phyloP scores from a whole-genome alignment of 2,113 vertebrate genomes.

The Isurus oxyrinchus region DNA sequence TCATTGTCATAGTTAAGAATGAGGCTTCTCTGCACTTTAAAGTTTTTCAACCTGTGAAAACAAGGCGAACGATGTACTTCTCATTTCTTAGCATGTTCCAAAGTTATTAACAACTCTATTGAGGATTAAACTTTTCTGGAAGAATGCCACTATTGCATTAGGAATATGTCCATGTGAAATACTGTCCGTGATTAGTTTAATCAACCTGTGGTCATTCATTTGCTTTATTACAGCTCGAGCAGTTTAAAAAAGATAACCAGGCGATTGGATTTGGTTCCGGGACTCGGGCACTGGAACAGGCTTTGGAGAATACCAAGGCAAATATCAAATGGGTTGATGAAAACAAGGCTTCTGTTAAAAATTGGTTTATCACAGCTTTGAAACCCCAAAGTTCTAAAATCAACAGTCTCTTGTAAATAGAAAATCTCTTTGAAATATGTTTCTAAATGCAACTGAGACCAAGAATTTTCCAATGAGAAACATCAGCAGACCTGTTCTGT shows the following conservation, averaged over 20 bases:
- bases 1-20: neutral
- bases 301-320: slow-evolving; percentile 65
- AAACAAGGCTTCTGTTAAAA: slow-evolving; percentile 52
- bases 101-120: neutral
- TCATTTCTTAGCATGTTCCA: neutral
- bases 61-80: neutral
- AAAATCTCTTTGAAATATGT: neutral
- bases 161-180: neutral
- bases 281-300: slow-evolving; percentile 66
- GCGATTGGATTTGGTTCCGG: slow-evolving; percentile 57
- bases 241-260: slow-evolving; percentile 66
- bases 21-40: neutral
- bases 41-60: neutral
- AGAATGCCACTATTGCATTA: neutral
- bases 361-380: slow-evolving; percentile 57
- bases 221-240: slow-evolving; percentile 59
- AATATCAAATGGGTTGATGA: slow-evolving; percentile 75
- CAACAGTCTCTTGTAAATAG: neutral
- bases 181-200: neutral
- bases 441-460: neutral
- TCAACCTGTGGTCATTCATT: neutral
- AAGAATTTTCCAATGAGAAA: neutral
- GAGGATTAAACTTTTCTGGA: neutral
- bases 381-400: too few relatives aligned
- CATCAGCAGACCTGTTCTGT: too few relatives aligned